Percentiles rank a stretch among this genome's conserved stretches.
phyloP scores from a whole-genome alignment of 2,797 vertebrate species.

The Manis pentadactyla region DNA sequence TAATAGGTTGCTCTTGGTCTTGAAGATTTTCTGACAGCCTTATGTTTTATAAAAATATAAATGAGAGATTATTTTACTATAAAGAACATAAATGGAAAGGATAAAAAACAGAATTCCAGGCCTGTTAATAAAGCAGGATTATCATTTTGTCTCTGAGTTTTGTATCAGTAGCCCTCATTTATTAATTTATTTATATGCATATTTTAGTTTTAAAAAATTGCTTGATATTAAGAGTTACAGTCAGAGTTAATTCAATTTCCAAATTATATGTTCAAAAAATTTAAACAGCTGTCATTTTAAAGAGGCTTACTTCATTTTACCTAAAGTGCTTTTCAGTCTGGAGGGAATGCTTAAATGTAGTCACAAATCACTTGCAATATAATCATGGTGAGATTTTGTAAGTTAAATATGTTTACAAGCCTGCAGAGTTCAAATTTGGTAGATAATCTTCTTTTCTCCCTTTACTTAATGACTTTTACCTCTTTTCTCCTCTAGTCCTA shows the following conservation, averaged over 20 bases:
- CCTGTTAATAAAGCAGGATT: background rate
- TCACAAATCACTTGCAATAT: slow-evolving; percentile 83
- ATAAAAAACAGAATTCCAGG: slow-evolving; percentile 34
- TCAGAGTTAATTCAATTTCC: slow-evolving; percentile 82
- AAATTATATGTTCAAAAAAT: slow-evolving; percentile 75
- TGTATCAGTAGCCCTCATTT: slow-evolving; percentile 63
- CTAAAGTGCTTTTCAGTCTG: slow-evolving; percentile 84
- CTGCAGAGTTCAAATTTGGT: slow-evolving; percentile 71
- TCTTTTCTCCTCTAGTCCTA: background rate
- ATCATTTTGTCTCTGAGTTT: slow-evolving; percentile 49
- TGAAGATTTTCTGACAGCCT: background rate
- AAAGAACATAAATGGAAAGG: slow-evolving; percentile 34
- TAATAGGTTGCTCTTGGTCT: slow-evolving; percentile 9
- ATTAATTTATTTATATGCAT: slow-evolving; percentile 25
- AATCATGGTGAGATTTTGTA: slow-evolving; percentile 77
- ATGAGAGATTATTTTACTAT: background rate
- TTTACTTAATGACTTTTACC: slow-evolving; percentile 48
- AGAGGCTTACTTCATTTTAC: slow-evolving; percentile 83
- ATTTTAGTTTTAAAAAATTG: slow-evolving; percentile 39
- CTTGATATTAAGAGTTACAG: slow-evolving; percentile 76
- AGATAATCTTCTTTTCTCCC: slow-evolving; percentile 49
- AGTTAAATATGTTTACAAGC: slow-evolving; percentile 79
- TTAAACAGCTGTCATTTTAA: slow-evolving; percentile 83
- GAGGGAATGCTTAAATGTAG: slow-evolving; percentile 84
- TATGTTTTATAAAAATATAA: background rate